Conservation (phyloP, 2,113 vertebrate genomes). For the Anoura caudifer region DNA sequence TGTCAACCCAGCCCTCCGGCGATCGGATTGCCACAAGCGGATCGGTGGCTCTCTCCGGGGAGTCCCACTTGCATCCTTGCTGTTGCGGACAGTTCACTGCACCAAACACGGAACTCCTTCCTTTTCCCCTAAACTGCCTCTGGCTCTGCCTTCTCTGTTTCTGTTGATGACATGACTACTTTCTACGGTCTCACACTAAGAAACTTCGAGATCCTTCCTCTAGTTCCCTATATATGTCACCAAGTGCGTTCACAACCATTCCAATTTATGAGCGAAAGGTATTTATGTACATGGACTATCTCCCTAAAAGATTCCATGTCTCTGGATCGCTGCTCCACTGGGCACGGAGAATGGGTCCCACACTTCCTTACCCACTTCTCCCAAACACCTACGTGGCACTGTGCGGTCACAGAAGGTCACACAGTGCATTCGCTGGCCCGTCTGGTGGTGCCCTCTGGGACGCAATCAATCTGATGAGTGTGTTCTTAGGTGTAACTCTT, state of each 20-base stretch:
- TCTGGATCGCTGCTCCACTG: background rate
- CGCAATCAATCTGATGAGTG: too few relatives aligned
- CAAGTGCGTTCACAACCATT: background rate
- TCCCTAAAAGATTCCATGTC: too few relatives aligned
- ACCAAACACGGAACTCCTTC: too few relatives aligned
- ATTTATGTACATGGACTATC: background rate
- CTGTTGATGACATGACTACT: fast-evolving
- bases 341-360: background rate
- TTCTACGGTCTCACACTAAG: background rate
- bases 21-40: too few relatives aligned
- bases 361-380: too few relatives aligned
- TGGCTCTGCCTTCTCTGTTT: background rate
- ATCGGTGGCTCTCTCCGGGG: fast-evolving
- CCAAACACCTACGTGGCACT: fast-evolving
- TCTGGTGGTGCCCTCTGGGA: too few relatives aligned
- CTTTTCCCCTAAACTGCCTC: background rate
- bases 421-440: too few relatives aligned
- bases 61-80: fast-evolving
- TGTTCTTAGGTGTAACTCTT: background rate
- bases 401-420: too few relatives aligned
- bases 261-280: background rate
- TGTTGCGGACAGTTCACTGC: background rate
- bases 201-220: background rate
- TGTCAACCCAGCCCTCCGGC: fast-evolving
- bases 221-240: fast-evolving